These are phyloP conservation scores for Arctocebus calabarensis DNA, from an alignment of 2,797 vertebrate species.

Conservation along the genomic window DNA sequence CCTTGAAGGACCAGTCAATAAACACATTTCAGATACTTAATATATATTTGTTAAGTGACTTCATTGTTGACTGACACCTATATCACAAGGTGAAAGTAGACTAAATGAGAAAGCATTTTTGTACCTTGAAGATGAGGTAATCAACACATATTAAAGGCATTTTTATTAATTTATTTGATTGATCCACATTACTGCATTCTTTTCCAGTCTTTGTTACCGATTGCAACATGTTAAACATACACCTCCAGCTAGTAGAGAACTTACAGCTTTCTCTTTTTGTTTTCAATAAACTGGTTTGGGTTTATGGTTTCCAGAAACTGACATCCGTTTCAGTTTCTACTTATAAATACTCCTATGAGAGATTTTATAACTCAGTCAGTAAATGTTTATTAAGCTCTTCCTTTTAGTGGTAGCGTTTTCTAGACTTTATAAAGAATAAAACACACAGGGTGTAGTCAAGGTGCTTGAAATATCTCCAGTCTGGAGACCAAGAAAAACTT, in stretches of 20 bases:
- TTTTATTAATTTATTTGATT: neutral
- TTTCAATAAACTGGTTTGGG: neutral
- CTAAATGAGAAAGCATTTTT: neutral
- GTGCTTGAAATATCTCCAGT: neutral
- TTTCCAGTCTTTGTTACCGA: neutral
- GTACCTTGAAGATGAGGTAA: neutral
- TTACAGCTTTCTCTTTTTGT: neutral
- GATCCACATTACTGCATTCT: neutral
- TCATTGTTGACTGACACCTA: conserved; percentile 7
- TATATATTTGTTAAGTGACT: neutral
- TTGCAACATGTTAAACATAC: neutral
- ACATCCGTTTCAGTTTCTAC: neutral
- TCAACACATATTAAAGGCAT: neutral
- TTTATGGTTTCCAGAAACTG: neutral
- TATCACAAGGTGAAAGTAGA: neutral
- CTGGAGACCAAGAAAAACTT: neutral
- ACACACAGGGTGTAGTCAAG: neutral
- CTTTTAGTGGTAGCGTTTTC: neutral
- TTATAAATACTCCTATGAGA: neutral
- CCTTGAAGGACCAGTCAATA: neutral
- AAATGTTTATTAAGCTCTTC: neutral
- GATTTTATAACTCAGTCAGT: neutral
- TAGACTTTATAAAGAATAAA: neutral
- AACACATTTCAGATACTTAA: neutral
- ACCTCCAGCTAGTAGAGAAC: neutral